A percentile compares a stretch with the other conserved stretches of the same genome.
Evolutionary conservation across 2,113 vertebrate genomes (phyloP).

Genomic region (Phodopus roborovskii): DNA sequence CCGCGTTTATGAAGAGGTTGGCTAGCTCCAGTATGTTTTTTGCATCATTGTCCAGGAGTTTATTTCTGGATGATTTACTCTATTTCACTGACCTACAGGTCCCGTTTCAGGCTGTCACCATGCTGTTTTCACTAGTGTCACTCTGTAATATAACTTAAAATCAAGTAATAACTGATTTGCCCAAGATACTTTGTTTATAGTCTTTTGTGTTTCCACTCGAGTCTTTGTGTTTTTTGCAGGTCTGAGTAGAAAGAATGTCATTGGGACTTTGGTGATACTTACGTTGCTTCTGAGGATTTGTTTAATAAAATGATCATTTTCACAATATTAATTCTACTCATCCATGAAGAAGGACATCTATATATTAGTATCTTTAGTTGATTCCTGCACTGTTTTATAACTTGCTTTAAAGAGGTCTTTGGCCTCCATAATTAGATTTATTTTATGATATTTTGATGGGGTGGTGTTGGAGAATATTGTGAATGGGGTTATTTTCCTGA

Average conservation of each 20-base stretch:
- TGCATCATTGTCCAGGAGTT: not conserved
- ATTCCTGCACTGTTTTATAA: not conserved
- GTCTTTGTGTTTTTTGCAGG: not conserved
- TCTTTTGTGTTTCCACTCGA: not conserved
- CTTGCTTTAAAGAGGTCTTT: not conserved
- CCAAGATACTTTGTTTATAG: not conserved
- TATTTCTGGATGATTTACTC: not conserved
- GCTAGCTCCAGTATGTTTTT: not conserved
- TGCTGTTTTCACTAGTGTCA: not conserved
- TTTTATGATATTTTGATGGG: not conserved
- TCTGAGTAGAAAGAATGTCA: not conserved
- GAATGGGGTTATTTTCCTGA: not conserved
- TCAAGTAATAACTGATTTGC: not conserved
- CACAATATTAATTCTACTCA: not conserved
- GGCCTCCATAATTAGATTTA: too few species aligned
- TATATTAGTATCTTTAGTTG: not conserved
- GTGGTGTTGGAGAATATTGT: not conserved
- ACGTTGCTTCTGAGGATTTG: not conserved
- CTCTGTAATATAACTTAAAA: not conserved
- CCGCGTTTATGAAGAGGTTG: not conserved
- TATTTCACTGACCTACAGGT: not conserved
- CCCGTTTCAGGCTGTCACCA: not conserved
- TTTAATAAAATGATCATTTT: not conserved
- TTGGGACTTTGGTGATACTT: not conserved
- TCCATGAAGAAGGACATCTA: not conserved